Conservation (phyloP, 1,140 invertebrate species). For the Anoplophora glabripennis region DNA sequence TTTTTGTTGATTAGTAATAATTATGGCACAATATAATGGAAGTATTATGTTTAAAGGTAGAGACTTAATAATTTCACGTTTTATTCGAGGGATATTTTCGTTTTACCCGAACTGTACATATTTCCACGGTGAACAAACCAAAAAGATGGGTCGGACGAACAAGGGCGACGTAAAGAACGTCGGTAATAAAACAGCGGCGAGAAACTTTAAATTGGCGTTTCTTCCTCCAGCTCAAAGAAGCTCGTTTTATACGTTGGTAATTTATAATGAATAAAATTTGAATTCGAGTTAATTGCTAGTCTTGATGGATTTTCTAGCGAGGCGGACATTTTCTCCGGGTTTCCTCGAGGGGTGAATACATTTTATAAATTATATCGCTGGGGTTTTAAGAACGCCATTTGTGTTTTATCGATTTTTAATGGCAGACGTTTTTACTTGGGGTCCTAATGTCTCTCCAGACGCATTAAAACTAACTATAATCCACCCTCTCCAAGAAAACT, state of each 20-base stretch:
- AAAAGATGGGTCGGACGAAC: slow-evolving; percentile 1
- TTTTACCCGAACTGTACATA: no score
- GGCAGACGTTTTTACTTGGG: slow-evolving; percentile 21
- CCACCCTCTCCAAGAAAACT: slow-evolving; percentile 22
- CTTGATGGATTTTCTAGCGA: slow-evolving; percentile 46
- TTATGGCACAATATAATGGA: no score
- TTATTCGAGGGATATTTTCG: no score
- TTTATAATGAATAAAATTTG: slow-evolving; percentile 55
- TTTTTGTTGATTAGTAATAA: no score
- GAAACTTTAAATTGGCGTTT: slow-evolving; percentile 49
- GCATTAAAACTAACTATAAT: slow-evolving; percentile 23
- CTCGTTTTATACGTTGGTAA: slow-evolving; percentile 50
- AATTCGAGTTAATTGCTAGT: slow-evolving; percentile 49
- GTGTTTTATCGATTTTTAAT: slow-evolving; percentile 43
- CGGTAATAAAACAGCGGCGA: slow-evolving; percentile 19
- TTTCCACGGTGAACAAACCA: no score
- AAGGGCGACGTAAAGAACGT: slow-evolving; percentile 14
- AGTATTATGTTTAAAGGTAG: no score
- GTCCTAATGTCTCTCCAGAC: slow-evolving; percentile 19
- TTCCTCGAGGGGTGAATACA: slow-evolving; percentile 39
- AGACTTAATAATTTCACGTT: no score
- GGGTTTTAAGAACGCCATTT: slow-evolving; percentile 42
- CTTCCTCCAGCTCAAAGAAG: slow-evolving; percentile 44
- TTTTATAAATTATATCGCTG: slow-evolving; percentile 42
- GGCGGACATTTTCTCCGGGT: slow-evolving; percentile 43